Evolutionary conservation across 2,113 vertebrate species (phyloP), one percentile per base, ranked within the genome.

Genomic region (Dicentrarchus labrax): DNA sequence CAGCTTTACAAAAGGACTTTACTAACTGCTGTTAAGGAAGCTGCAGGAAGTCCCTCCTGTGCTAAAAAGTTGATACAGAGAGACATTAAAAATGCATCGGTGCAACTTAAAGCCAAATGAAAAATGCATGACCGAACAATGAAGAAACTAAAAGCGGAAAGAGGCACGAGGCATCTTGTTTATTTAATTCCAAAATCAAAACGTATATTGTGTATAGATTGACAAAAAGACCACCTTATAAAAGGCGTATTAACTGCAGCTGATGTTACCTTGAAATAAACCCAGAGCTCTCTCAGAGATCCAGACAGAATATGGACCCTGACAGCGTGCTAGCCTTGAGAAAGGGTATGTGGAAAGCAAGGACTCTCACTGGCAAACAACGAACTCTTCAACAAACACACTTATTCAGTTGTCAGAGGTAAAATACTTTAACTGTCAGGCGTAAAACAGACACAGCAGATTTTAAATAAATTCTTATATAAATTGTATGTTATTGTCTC

Each of bases 21-120:
- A 22, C 75, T 8, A 16, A 51, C 22, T 12, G 54, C 21, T 17
- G 65, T 48, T 67, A 6, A 56, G 12, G 68, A 77, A 68, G 79
- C 70, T 73, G 11, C 50, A 69, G 51, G 48, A 81, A 56, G 61
- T 76, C 61, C 56, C 78, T 22, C 30, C 61, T 56, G 70, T 11
- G 17, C 19, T 17, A 72, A 80, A 43, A 76, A 53, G 24, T 68
- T 30, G 61, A 82, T 64, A 76, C 70, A 76, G 36, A 76, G 36
- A 21, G 43, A 8, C 57, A 80, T 94, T 72, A 92, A 92, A 91
- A 81, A 92, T 93, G 76, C 82, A 93, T 83, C 39, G 61, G 61
- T 11, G 66, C 57, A 91, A 91, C 78, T 73, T 80, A 74, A 84
- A 82, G 67, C 84, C 39, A 47, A 83, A 93, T 90, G 43, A 90